Percentiles rank a stretch among this genome's conserved stretches.
These are phyloP conservation scores for Chascanopsetta lugubris DNA, from an alignment of 2,113 vertebrate genomes.

Conservation along the genomic window DNA sequence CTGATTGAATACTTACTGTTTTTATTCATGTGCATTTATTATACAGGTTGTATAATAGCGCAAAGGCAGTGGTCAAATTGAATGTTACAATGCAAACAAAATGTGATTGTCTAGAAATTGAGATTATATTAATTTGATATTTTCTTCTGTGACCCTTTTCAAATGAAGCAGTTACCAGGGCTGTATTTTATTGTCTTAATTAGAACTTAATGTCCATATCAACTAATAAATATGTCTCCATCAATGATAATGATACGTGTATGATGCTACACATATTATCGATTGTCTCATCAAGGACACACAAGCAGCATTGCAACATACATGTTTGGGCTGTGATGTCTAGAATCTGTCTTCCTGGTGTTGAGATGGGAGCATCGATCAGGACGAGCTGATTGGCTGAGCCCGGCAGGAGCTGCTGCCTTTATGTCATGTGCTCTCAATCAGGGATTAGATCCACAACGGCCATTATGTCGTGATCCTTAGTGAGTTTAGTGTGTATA, in stretches of 20 bases:
- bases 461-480: conserved; percentile 21
- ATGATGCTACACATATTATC: not conserved
- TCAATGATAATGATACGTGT: not conserved
- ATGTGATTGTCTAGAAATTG: too few relatives aligned
- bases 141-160: too few relatives aligned
- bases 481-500: not conserved
- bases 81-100: too few relatives aligned
- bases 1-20: too few relatives aligned
- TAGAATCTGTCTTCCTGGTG: conserved; percentile 5
- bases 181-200: too few relatives aligned
- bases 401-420: conserved; percentile 48
- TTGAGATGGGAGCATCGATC: conserved; percentile 3
- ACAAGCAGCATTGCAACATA: not conserved
- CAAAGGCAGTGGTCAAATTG: too few relatives aligned
- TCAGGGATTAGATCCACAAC: conserved; percentile 47
- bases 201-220: too few relatives aligned
- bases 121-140: too few relatives aligned
- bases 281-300: not conserved
- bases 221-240: too few relatives aligned
- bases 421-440: conserved; percentile 36
- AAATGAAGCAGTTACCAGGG: too few relatives aligned
- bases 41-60: too few relatives aligned
- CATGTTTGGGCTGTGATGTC: not conserved
- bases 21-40: too few relatives aligned
- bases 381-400: conserved; percentile 46